These are phyloP conservation scores for Listrodromus nycthemerus DNA, from an alignment of 2,888 invertebrate species.

Conservation along the genomic window DNA sequence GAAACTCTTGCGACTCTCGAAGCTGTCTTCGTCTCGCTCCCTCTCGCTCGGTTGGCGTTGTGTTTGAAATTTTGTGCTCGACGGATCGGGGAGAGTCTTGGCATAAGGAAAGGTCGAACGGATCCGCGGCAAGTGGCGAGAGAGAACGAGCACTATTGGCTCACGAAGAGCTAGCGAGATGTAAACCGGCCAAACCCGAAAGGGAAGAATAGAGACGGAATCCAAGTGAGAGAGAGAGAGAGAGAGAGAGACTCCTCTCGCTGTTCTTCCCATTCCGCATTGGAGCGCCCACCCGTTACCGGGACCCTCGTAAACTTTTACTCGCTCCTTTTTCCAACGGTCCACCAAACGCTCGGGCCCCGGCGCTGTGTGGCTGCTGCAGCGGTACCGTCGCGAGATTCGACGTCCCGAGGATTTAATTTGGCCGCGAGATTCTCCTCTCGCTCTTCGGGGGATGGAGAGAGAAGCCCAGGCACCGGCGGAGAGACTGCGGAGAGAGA, in stretches of 20 bases:
- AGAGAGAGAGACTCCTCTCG: slow-evolving; percentile 21
- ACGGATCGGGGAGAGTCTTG: slow-evolving; percentile 52
- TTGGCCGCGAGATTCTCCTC: slow-evolving; percentile 76
- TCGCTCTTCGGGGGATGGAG: slow-evolving; percentile 1
- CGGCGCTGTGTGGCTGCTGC: slow-evolving; percentile 62
- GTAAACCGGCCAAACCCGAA: slow-evolving; percentile 32
- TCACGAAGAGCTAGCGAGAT: slow-evolving; percentile 18
- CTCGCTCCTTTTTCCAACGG: slow-evolving; percentile 64
- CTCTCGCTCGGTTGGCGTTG: slow-evolving; percentile 1
- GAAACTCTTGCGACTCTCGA: neutral
- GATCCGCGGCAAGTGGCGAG: slow-evolving; percentile 62
- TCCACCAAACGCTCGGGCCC: slow-evolving; percentile 58
- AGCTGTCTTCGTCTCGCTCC: slow-evolving; percentile 35
- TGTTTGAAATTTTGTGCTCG: slow-evolving; percentile 54
- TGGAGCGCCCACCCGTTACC: slow-evolving; percentile 76
- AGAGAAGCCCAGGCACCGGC: neutral
- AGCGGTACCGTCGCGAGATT: slow-evolving; percentile 71
- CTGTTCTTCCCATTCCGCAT: slow-evolving; percentile 41
- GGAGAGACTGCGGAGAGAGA: slow-evolving; percentile 2
- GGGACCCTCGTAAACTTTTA: slow-evolving; percentile 82
- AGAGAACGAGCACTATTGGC: slow-evolving; percentile 33
- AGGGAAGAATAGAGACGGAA: slow-evolving; percentile 2
- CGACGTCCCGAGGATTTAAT: slow-evolving; percentile 82
- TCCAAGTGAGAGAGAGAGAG: neutral
- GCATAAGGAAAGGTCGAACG: slow-evolving; percentile 61